Percentiles rank a stretch among this genome's conserved stretches.
These are phyloP conservation scores for Prionailurus bengalensis DNA, from an alignment of 2,113 vertebrate species.

Conservation along the genomic window DNA sequence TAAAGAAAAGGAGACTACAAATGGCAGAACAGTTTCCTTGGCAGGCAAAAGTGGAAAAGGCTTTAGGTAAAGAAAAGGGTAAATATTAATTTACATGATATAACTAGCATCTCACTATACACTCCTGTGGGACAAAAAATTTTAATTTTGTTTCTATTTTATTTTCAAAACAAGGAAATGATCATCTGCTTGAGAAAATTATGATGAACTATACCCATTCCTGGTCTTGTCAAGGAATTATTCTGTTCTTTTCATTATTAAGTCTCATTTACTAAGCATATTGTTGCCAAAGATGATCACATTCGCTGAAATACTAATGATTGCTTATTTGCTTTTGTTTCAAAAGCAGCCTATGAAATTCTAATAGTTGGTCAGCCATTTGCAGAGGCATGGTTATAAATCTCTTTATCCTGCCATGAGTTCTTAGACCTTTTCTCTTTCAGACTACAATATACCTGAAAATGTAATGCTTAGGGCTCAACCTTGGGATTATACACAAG, in stretches of 20 bases:
- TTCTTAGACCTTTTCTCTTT: conserved; percentile 18
- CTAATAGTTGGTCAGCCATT: conserved; percentile 10
- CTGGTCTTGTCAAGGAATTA: conserved; percentile 17
- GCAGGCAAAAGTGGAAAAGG: background rate
- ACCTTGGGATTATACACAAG: background rate
- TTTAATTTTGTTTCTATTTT: background rate
- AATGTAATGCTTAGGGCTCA: conserved; percentile 10
- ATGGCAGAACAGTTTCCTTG: background rate
- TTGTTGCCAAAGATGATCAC: conserved; percentile 32
- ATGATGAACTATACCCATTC: background rate
- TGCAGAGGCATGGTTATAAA: conserved; percentile 15
- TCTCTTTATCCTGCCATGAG: background rate
- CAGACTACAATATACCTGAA: background rate
- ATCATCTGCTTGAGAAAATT: conserved; percentile 39
- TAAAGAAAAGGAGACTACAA: background rate
- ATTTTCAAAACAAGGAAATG: conserved; percentile 16
- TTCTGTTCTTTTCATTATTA: conserved; percentile 30
- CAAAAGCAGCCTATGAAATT: conserved; percentile 10
- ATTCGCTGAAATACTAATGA: background rate
- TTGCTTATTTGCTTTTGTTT: background rate
- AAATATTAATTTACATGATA: conserved; percentile 20
- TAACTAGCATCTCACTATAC: background rate
- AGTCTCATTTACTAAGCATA: background rate
- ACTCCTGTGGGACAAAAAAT: conserved; percentile 20
- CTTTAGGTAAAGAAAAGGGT: conserved; percentile 25